Conservation (phyloP, 2,888 invertebrate genomes). For the Marasmarcha lunaedactyla region DNA sequence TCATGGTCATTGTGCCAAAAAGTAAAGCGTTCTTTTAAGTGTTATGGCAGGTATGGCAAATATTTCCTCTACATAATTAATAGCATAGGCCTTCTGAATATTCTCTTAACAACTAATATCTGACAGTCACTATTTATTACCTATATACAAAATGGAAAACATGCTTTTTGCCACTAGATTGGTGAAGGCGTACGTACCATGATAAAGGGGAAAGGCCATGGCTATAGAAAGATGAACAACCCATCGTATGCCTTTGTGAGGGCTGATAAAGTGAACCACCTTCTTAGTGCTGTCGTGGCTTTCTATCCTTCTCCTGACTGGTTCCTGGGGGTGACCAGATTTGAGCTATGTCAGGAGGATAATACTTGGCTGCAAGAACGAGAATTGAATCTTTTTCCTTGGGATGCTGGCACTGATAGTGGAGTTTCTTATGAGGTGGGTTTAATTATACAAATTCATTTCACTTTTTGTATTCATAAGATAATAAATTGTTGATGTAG, state of each 20-base stretch:
- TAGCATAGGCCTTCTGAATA: too few relatives aligned
- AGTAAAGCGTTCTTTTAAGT: too few relatives aligned
- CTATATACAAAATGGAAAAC: too few relatives aligned
- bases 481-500: too few relatives aligned
- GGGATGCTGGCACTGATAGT: constrained; percentile 95
- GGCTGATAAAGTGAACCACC: constrained; percentile 40
- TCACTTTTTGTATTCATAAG: not conserved
- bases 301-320: constrained; percentile 86
- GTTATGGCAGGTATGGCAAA: too few relatives aligned
- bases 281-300: constrained; percentile 40
- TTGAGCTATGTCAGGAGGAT: constrained; percentile 88
- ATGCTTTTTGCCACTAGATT: too few relatives aligned
- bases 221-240: constrained; percentile 42
- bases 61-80: too few relatives aligned
- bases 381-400: constrained; percentile 89
- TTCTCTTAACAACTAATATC: too few relatives aligned
- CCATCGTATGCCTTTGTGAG: constrained; percentile 50
- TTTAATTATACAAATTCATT: constrained; percentile 2
- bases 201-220: constrained; percentile 55
- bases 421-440: constrained; percentile 91
- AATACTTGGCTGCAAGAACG: constrained; percentile 90
- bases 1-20: too few relatives aligned
- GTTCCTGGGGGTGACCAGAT: constrained; percentile 91
- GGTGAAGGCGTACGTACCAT: constrained; percentile 49
- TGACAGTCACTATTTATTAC: too few relatives aligned